A percentile compares a stretch with the other conserved stretches of the same genome.
Evolutionary conservation across 2,113 vertebrate species (phyloP).

Genomic region (Tringa solitaria): DNA sequence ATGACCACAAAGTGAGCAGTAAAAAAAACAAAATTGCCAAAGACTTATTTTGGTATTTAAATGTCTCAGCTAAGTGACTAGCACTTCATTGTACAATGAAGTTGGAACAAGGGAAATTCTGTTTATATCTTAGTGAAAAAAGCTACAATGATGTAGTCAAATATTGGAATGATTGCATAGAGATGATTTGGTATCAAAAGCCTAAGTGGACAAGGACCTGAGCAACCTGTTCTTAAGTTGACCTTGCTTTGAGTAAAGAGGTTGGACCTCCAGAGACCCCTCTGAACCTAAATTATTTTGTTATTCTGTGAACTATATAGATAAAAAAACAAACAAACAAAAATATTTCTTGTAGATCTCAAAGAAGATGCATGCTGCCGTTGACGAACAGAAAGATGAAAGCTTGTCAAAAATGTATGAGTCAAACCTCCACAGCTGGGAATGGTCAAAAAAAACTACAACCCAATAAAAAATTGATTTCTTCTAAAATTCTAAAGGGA

Average conservation of each 20-base stretch:
- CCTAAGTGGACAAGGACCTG: not conserved
- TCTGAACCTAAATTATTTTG: not conserved
- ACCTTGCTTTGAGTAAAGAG: not conserved
- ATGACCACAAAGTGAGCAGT: not conserved
- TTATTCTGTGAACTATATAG: not conserved
- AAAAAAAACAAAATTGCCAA: not conserved
- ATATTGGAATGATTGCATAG: accelerated
- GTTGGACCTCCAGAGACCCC: no score
- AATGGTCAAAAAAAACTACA: not conserved
- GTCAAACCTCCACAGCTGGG: not conserved
- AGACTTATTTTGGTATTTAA: not conserved
- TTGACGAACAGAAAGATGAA: not conserved
- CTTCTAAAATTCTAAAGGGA: not conserved
- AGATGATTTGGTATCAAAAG: not conserved
- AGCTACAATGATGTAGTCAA: not conserved
- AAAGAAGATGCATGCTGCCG: accelerated
- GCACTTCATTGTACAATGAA: not conserved
- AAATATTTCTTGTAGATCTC: not conserved
- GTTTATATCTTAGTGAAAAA: not conserved
- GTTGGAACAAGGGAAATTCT: not conserved
- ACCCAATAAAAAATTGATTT: not conserved
- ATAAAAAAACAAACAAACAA: not conserved
- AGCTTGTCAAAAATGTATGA: not conserved
- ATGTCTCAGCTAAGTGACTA: not conserved
- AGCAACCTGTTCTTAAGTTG: not conserved